Conservation (phyloP, 2,888 invertebrate genomes). For the Serrognathus titanus region DNA sequence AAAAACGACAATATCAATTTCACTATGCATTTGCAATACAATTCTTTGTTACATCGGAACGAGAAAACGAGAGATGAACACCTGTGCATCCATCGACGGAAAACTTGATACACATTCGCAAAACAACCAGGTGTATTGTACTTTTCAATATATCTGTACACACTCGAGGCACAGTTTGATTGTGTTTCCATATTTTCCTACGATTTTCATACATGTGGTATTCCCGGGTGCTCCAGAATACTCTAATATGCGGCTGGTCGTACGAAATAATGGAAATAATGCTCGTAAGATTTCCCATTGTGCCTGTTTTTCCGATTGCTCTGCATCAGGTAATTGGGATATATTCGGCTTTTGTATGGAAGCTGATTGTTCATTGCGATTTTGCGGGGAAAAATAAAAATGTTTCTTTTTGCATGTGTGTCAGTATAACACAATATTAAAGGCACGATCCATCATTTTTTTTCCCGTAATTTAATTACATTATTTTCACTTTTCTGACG, state of each 20-base stretch:
- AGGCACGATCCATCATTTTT: no score
- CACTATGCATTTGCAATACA: neutral
- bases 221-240: neutral
- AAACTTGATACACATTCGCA: constrained; percentile 1
- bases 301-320: neutral
- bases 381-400: no score
- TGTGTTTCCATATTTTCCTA: constrained; percentile 1
- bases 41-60: neutral
- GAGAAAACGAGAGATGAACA: neutral
- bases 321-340: neutral
- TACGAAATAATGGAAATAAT: neutral
- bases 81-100: neutral
- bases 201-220: neutral
- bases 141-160: constrained; percentile 3
- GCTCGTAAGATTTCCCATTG: neutral
- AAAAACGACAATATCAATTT: neutral
- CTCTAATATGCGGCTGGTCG: neutral
- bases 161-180: constrained; percentile 1
- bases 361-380: no score
- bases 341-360: neutral
- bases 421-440: no score
- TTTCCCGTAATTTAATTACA: no score
- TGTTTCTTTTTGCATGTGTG: no score
- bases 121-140: constrained; percentile 2
- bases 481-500: no score